Evolutionary conservation across 2,797 vertebrate species (phyloP).

Genomic region (Epinephelus malabaricus): DNA sequence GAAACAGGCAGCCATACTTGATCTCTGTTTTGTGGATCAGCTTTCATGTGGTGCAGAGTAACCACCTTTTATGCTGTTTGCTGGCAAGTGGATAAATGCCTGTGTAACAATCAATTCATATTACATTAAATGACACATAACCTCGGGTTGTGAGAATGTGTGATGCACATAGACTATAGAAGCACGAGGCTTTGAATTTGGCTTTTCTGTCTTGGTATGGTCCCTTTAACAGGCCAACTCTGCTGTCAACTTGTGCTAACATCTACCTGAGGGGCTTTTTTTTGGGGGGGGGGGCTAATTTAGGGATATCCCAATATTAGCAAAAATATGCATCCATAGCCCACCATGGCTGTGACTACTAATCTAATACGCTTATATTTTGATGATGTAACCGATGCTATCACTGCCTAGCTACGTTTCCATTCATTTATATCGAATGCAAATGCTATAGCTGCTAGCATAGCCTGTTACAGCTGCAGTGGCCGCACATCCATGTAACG

Average conservation of each 20-base stretch:
- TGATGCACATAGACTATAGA: background rate
- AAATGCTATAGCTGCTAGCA: slow-evolving; percentile 44
- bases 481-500: slow-evolving; percentile 50
- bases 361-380: background rate
- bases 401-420: background rate
- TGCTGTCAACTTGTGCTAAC: slow-evolving; percentile 45
- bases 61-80: slow-evolving; percentile 45
- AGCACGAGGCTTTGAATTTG: background rate
- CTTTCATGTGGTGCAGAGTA: slow-evolving; percentile 65
- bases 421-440: slow-evolving; percentile 27
- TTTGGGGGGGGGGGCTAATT: background rate
- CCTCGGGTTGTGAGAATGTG: background rate
- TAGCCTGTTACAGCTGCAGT: slow-evolving; percentile 70
- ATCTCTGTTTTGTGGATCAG: slow-evolving; percentile 52
- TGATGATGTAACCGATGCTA: background rate
- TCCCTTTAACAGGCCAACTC: slow-evolving; percentile 41
- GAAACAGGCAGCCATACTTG: slow-evolving; percentile 42
- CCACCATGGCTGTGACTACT: no score
- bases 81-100: slow-evolving; percentile 19
- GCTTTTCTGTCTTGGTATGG: background rate
- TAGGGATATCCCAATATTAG: background rate
- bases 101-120: slow-evolving; percentile 27
- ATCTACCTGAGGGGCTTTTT: slow-evolving; percentile 19
- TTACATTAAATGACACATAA: slow-evolving; percentile 30
- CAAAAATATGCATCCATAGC: background rate